phyloP scores from a whole-genome alignment of 2,888 invertebrate genomes.

The Agonopterix heracliana region DNA sequence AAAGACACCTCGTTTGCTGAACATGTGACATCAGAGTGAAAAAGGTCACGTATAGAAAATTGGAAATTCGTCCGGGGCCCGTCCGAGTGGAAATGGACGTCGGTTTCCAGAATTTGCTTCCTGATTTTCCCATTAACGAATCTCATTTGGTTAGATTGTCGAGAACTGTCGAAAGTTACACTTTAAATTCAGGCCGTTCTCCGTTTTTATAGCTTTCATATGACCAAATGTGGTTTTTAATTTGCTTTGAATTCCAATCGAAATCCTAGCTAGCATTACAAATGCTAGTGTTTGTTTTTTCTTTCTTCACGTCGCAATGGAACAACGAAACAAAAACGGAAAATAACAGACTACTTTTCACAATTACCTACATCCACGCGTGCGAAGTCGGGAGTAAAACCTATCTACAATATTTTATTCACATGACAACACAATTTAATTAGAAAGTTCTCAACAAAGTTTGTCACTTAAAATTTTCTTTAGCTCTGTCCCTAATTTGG shows the following conservation, averaged over 20 bases:
- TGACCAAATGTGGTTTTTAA: no score
- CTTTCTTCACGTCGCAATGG: no score
- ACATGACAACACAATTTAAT: conserved; percentile 45
- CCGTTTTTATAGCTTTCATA: no score
- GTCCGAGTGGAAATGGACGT: conserved; percentile 20
- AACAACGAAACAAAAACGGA: no score
- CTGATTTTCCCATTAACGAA: conserved; percentile 55
- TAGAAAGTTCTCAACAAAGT: conserved; percentile 48
- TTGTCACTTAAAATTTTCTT: conserved; percentile 53
- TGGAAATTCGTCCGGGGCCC: conserved; percentile 42
- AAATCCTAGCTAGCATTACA: no score
- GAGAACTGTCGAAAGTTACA: conserved; percentile 5
- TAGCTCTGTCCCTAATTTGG: conserved; percentile 43
- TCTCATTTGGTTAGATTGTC: conserved; percentile 40
- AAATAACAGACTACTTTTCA: no score
- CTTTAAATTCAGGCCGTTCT: no score
- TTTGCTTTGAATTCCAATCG: no score
- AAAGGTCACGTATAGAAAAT: conserved; percentile 73
- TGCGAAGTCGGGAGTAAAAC: no score
- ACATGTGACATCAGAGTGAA: conserved; percentile 67
- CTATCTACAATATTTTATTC: conserved; percentile 31
- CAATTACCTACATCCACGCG: no score
- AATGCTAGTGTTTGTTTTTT: no score
- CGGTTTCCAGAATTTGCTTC: conserved; percentile 43
- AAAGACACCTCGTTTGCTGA: conserved; percentile 73